phyloP scores from a whole-genome alignment of 1,140 invertebrate species.

The Eufriesea mexicana region DNA sequence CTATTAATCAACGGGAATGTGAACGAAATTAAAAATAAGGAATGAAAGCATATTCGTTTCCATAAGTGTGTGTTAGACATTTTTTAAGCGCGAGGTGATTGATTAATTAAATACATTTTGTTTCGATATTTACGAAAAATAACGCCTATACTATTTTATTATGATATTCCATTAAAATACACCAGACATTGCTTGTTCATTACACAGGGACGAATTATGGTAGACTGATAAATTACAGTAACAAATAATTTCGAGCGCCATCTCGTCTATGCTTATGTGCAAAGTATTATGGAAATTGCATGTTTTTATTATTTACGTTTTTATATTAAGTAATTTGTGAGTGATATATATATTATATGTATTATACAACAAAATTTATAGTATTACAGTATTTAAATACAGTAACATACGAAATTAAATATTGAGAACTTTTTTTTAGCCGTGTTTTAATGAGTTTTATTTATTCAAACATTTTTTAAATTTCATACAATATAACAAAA shows the following conservation, averaged over 20 bases:
- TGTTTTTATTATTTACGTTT: not conserved
- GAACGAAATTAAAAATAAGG: not conserved
- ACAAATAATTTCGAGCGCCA: slow-evolving; percentile 26
- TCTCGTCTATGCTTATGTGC: not conserved
- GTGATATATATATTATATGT: not conserved
- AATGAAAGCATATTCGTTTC: slow-evolving; percentile 28
- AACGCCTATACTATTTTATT: slow-evolving; percentile 7
- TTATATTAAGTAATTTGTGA: not conserved
- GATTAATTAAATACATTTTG: slow-evolving; percentile 37
- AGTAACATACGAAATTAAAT: not conserved
- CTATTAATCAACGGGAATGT: slow-evolving; percentile 10
- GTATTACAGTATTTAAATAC: not conserved
- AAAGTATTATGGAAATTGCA: not conserved
- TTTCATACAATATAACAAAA: not conserved
- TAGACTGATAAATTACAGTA: slow-evolving; percentile 3
- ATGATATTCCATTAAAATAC: slow-evolving; percentile 24
- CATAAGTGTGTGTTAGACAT: slow-evolving; percentile 36
- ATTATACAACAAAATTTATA: not conserved
- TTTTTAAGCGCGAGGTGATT: slow-evolving; percentile 29
- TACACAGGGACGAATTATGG: slow-evolving; percentile 5
- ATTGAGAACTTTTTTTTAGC: not conserved
- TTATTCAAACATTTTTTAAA: not conserved
- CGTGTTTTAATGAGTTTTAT: not conserved
- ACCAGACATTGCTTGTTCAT: not conserved
- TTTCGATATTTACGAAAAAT: not conserved